Evolutionary conservation across 2,888 invertebrate species (phyloP), one percentile per base, ranked within the genome.

Genomic region (Abrostola triplasia): DNA sequence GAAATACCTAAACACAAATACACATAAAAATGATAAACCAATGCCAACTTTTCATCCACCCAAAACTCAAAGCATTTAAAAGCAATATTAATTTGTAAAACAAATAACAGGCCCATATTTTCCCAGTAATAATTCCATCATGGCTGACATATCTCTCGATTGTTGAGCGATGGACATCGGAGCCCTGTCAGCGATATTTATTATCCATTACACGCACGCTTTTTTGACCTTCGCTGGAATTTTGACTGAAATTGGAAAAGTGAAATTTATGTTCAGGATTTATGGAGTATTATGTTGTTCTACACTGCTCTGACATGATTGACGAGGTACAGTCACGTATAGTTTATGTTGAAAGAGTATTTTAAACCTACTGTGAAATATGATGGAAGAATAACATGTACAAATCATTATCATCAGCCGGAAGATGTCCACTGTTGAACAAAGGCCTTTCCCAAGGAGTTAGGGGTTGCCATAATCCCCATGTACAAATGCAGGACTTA

Each of bases 11-110:
- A 24, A 24, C 24, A 24, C 24, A 24, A 24, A 24, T 24, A 24
- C 24, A 24, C 1, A 24, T 24, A 24, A 4, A 24, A 24, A 24
- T 24, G 24, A 24, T n/a, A n/a, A 24, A 24, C 24, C 24, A 24
- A 24, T 24, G 1, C 24, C 4, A 24, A 9, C 12, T 9, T 9
- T 5, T 24, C 13, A 47, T 5, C 24, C 24, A 24, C 24, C 44
- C 9, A 47, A 44, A 44, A 44, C 44, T 9, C 5, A 1, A 5
- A 13, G 13, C 24, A 47, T 47, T 9, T 24, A 24, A 42, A 12
- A n/a, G 12, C 44, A 13, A 47, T 24, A 47, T 47, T 47, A 47
- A 47, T 47, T 13, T 47, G 44, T 47, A 47, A 47, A 47, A 47
- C 44, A 47, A 47, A 47, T 47, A 9, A 47, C 24, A 24, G 13